Evolutionary conservation across 1,140 invertebrate genomes (phyloP).

Genomic region (Neuroterus valhalla): DNA sequence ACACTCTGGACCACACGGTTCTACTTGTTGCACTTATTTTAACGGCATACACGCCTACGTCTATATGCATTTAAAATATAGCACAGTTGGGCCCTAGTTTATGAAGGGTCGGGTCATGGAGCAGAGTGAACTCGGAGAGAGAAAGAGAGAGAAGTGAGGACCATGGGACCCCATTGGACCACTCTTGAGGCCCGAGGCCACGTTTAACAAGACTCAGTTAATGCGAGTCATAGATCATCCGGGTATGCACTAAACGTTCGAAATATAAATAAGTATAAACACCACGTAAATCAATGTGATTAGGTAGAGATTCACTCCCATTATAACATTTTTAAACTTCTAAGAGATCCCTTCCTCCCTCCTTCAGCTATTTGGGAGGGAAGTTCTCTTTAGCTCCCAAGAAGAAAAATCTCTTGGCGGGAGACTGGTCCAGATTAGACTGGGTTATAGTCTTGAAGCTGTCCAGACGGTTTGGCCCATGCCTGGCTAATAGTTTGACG

Average conservation of each 20-base stretch:
- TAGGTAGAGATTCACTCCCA: slow-evolving; percentile 58
- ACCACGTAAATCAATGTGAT: slow-evolving; percentile 72
- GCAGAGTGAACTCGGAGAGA: slow-evolving; percentile 59
- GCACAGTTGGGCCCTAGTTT: slow-evolving; percentile 74
- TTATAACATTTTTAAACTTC: slow-evolving; percentile 56
- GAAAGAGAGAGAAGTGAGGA: slow-evolving; percentile 47
- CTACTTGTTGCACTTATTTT: slow-evolving; percentile 71
- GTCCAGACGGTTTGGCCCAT: no score
- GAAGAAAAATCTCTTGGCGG: neutral
- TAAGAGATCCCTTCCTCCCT: slow-evolving; percentile 33
- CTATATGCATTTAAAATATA: slow-evolving; percentile 75
- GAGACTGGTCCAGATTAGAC: no score
- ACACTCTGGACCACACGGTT: slow-evolving; percentile 56
- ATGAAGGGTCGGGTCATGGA: slow-evolving; percentile 74
- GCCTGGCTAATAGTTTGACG: no score
- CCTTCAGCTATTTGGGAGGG: slow-evolving; percentile 34
- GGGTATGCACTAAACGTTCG: slow-evolving; percentile 70
- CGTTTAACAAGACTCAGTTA: slow-evolving; percentile 74
- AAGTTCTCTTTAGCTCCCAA: slow-evolving; percentile 2
- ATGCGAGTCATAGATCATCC: slow-evolving; percentile 73
- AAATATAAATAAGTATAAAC: slow-evolving; percentile 74
- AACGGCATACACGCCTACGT: slow-evolving; percentile 72
- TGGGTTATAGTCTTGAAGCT: no score
- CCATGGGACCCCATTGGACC: slow-evolving; percentile 61
- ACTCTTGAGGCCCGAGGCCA: slow-evolving; percentile 62